Base-by-base conservation (phyloP, 2,797 vertebrate genomes). In the Macrochelys suwanniensis region DNA sequence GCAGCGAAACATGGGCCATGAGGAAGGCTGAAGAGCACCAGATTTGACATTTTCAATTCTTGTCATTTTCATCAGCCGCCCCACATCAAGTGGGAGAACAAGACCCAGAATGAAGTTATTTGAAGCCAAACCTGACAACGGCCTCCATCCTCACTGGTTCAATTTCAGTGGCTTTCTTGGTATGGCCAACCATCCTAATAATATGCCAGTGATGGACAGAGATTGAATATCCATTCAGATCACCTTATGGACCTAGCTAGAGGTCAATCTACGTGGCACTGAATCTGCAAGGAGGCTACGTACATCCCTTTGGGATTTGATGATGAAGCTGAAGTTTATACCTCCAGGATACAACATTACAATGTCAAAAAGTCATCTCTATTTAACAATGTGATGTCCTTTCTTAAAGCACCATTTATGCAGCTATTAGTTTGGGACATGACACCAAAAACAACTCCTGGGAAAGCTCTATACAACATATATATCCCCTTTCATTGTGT, bases 291-390 rank as follows among this genome's bases (percentile, higher is more conserved):
- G n/a, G 65, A 71, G 65, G n/a, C 19, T 11, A 42, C 1, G 19
- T 11, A 42, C 2, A 10, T 37, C n/a, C 3, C n/a, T 71, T 71
- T 42, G n/a, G 65, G n/a, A 71, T 71, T 37, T 71, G 17, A 71
- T 94, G 94, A 77, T 5, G 93, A 95, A 93, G 96, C 77, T 5
- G 92, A 95, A 94, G 96, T 77, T 94, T 90, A 89, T 94, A 92
- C 79, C 96, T 96, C 92, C 90, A 94, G 96, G 95, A 96, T 94
- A 97, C 80, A 93, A 31, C 81, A 88, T 95, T 89, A 87, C 88
- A 31, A 87, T 91, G 88, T 88, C 94, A 93, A 83, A 95, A 93
- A 95, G 95, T 93, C 92, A 92, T 87, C 85, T 71, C 68, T 88
- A 88, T 45, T 89, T 92, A 96, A 95, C 91, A 88, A 37, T 54